These are phyloP conservation scores for Plutella xylostella DNA, from an alignment of 2,888 invertebrate genomes.

Conservation along the genomic window DNA sequence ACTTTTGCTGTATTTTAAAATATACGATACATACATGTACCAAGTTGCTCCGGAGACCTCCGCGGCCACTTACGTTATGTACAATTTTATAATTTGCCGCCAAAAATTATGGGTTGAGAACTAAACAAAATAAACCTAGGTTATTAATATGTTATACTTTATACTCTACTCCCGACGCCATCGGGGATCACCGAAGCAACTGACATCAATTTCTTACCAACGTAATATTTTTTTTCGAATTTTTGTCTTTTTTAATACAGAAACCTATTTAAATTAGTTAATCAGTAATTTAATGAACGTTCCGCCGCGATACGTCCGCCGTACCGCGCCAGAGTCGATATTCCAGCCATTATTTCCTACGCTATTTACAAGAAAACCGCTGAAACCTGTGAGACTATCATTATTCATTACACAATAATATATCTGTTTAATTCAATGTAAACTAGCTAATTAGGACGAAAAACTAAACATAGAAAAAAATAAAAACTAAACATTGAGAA, in stretches of 20 bases:
- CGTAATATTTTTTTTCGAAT: slow-evolving; percentile 31
- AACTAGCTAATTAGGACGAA: slow-evolving; percentile 43
- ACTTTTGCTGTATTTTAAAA: slow-evolving; percentile 33
- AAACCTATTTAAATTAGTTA: slow-evolving; percentile 41
- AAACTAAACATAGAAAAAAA: slow-evolving; percentile 44
- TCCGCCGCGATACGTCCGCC: slow-evolving; percentile 19
- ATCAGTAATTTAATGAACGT: slow-evolving; percentile 40
- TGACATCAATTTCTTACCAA: slow-evolving; percentile 29
- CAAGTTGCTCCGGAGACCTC: slow-evolving; percentile 18
- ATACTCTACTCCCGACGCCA: slow-evolving; percentile 16
- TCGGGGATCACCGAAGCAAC: slow-evolving; percentile 24
- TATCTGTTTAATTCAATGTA: slow-evolving; percentile 30
- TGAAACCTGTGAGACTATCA: slow-evolving; percentile 19
- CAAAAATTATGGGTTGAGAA: slow-evolving; percentile 1
- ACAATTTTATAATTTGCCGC: slow-evolving; percentile 29
- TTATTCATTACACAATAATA: slow-evolving; percentile 25
- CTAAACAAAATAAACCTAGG: not conserved
- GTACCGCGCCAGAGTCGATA: slow-evolving; percentile 11
- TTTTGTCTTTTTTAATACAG: slow-evolving; percentile 41
- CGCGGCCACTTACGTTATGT: slow-evolving; percentile 29
- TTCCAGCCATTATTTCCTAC: slow-evolving; percentile 21
- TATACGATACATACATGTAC: slow-evolving; percentile 32
- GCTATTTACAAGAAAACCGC: slow-evolving; percentile 23
- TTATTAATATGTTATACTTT: not conserved
- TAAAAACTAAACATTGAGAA: slow-evolving; percentile 41